phyloP scores from a whole-genome alignment of 2,113 vertebrate species.

The Passer domesticus region DNA sequence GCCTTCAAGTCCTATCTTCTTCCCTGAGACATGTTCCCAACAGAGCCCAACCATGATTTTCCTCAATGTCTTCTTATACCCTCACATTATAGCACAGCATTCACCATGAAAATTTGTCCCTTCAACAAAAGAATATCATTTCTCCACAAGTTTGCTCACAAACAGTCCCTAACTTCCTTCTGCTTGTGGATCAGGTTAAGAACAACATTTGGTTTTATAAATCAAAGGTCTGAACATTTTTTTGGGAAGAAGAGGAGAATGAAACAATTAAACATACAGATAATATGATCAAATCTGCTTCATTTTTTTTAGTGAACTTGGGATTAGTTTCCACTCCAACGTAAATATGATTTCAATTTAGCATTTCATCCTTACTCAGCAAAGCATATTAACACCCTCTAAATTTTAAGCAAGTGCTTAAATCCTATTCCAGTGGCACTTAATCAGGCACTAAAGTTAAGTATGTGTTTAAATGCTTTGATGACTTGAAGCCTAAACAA shows the following conservation, averaged over 20 bases:
- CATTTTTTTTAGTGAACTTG: background rate
- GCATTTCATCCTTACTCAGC: constrained; percentile 41
- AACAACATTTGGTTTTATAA: background rate
- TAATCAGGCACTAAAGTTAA: constrained; percentile 53
- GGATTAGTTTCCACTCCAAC: background rate
- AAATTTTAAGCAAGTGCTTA: constrained; percentile 57
- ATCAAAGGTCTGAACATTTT: background rate
- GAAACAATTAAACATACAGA: background rate
- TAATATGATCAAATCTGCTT: background rate
- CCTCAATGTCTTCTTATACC: background rate
- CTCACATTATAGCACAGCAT: background rate
- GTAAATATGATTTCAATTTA: constrained; percentile 41
- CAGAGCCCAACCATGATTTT: background rate
- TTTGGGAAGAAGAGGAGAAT: background rate
- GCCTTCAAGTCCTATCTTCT: background rate
- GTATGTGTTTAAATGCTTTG: constrained; percentile 49
- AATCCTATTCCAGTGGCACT: constrained; percentile 36
- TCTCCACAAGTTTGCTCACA: background rate
- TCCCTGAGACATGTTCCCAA: rapidly evolving
- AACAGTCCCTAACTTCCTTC: background rate
- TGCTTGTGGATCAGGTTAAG: background rate
- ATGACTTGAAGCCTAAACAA: constrained; percentile 49
- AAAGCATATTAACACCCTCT: constrained; percentile 41
- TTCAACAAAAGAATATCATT: background rate
- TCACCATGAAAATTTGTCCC: background rate